Evolutionary conservation across 2,113 vertebrate genomes (phyloP).

Genomic region (Eclectus roratus): DNA sequence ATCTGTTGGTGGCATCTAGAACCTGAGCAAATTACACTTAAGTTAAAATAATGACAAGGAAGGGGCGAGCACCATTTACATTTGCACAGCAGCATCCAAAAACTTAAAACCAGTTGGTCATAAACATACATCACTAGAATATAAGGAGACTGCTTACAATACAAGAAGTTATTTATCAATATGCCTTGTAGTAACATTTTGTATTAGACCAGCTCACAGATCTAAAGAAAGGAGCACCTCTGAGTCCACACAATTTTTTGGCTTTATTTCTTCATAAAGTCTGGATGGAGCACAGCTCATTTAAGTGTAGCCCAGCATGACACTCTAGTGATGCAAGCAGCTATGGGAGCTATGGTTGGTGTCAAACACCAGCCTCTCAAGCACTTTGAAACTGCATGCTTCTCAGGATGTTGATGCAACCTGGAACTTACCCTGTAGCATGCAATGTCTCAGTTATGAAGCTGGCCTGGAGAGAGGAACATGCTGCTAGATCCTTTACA

Average conservation of each 20-base stretch:
- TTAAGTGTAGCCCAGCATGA: background rate
- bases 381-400: background rate
- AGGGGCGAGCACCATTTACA: background rate
- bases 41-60: background rate
- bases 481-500: background rate
- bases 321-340: background rate
- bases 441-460: background rate
- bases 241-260: background rate
- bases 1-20: conserved; percentile 89
- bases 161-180: background rate
- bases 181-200: background rate
- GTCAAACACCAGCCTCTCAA: background rate
- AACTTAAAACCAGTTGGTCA: background rate
- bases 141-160: background rate
- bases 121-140: background rate
- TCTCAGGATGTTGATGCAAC: background rate
- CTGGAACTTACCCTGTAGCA: background rate
- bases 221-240: background rate
- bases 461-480: background rate
- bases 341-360: background rate
- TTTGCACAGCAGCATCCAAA: background rate
- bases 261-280: background rate
- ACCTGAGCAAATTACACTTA: conserved; percentile 74
- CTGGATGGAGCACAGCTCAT: background rate
- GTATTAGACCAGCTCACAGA: background rate